Conservation (phyloP, 2,113 vertebrate genomes). For the Pandion haliaetus region DNA sequence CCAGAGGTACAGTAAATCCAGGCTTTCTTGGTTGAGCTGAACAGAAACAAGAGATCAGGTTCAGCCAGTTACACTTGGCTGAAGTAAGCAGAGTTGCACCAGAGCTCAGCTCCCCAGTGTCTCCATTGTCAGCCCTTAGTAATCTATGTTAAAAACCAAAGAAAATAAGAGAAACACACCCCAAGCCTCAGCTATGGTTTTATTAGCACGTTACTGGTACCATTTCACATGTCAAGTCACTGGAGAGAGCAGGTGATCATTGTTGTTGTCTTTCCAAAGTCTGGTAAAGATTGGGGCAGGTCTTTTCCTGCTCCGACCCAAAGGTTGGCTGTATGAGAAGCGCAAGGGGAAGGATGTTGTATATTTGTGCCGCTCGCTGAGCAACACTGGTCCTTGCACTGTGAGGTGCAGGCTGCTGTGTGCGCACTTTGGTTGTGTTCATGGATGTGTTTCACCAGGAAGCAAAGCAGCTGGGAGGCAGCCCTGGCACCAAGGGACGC, state of each 20-base stretch:
- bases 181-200: background rate
- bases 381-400: background rate
- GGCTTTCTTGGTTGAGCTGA: background rate
- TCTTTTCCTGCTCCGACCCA: background rate
- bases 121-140: background rate
- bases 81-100: background rate
- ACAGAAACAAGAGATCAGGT: background rate
- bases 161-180: background rate
- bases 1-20: background rate
- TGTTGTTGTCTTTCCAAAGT: background rate
- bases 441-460: background rate
- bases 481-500: background rate
- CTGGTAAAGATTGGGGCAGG: background rate
- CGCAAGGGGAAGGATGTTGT: background rate
- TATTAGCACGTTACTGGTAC: background rate
- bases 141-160: background rate
- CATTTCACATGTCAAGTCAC: background rate
- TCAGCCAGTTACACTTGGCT: constrained; percentile 28
- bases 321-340: background rate
- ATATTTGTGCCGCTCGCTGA: background rate
- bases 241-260: accelerated
- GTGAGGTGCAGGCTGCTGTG: background rate
- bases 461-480: background rate
- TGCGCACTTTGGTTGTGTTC: background rate
- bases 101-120: background rate